phyloP scores from a whole-genome alignment of 30 jellyfish, hydroid and myxozoan genomes.

The Turritopsis dohrnii region DNA sequence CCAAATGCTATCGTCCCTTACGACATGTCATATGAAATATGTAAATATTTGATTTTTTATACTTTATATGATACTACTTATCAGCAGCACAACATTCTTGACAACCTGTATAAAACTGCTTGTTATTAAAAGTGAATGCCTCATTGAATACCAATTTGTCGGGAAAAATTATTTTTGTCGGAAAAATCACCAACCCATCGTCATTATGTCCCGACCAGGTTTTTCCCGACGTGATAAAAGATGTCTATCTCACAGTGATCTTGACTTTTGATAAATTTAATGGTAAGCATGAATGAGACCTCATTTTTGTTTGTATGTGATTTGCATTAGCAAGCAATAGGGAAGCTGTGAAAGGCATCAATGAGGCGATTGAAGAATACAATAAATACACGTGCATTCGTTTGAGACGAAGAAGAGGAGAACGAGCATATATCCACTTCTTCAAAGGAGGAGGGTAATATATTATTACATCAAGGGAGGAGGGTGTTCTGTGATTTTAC shows the following conservation, averaged over 20 bases:
- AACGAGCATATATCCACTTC: neutral
- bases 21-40: neutral
- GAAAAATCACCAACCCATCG: no score
- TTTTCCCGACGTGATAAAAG: no score
- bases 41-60: no score
- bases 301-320: no score
- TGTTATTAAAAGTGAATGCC: no score
- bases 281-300: no score
- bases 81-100: neutral
- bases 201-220: no score
- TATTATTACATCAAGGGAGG: no score
- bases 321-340: neutral
- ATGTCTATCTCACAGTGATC: no score
- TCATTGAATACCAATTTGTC: neutral
- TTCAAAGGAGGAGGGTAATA: slow-evolving; percentile 18
- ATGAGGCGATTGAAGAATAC: neutral
- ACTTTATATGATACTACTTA: neutral
- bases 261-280: no score
- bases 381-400: slow-evolving; percentile 13
- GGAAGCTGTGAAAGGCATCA: slow-evolving; percentile 11
- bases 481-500: no score
- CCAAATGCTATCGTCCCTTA: neutral
- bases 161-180: neutral
- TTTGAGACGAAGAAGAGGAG: neutral
- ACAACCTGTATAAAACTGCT: neutral